Base-by-base conservation (phyloP, 1,140 invertebrate genomes). In the Lordiphosa collinella region DNA sequence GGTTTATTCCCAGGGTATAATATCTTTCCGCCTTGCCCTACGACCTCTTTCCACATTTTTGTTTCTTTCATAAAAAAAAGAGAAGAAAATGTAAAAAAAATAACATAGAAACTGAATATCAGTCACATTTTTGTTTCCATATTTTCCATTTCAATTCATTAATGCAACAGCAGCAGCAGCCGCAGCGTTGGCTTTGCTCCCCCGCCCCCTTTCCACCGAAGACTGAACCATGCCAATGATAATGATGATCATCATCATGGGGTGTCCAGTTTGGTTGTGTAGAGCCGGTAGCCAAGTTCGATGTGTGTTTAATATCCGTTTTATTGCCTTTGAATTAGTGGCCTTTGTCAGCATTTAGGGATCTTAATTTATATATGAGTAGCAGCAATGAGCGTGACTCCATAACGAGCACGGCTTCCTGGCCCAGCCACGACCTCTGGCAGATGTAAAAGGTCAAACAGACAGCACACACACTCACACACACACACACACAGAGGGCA, bases 301-400 rank as follows among this genome's bases (percentile, higher is more conserved):
- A 82, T 76, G 78, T 82, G 76, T 82, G 78, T 76, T 84, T 82
- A 82, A 84, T 82, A 82, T 76, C 78, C 78, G 72, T 82, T 82
- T 84, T 82, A 82, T 82, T 82, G 76, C 76, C 78, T 55, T 82
- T 84, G 78, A 82, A 82, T 82, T 82, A 82, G 78, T 72, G 78
- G 54, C 78, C 78, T 84, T 84, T 82, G 78, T 82, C 72, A 82
- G 78, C 72, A 55, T 82, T 82, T 84, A 82, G 78, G 78, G 78
- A 82, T 82, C 72, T 82, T 73, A 82, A 82, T 82, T 84, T 76
- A 84, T 84, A 82, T 73, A 66, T 66, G 69, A 47, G 62, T 29
- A 36, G 41, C 47, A 41, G 67, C 62, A 71, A 74, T 62, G 72
- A 82, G 76, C 76, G 76, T 82, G 78, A 76, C 76, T 68, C 58